A percentile compares a stretch with the other conserved stretches of the same genome.
Evolutionary conservation across 2,113 vertebrate species (phyloP).

Genomic region (Illadopsis cleaveri): DNA sequence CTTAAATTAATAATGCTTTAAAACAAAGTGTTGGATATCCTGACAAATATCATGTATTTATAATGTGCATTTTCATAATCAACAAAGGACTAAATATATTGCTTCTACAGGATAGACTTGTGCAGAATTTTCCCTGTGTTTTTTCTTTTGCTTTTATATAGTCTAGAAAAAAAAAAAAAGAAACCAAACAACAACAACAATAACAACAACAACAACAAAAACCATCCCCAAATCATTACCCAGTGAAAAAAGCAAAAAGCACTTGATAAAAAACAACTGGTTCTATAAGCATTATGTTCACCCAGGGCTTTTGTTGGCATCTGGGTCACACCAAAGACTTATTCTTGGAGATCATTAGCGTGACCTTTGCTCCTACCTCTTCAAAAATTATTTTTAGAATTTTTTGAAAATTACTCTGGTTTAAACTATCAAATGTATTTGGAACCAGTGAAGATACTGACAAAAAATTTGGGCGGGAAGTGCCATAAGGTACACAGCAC

Average conservation of each 20-base stretch:
- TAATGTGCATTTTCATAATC: neutral
- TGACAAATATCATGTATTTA: neutral
- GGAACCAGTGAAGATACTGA: neutral
- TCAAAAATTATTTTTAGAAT: neutral
- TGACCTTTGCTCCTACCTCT: neutral
- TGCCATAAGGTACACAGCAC: neutral
- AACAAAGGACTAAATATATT: neutral
- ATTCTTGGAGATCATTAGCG: neutral
- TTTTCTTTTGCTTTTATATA: neutral
- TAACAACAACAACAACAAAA: neutral
- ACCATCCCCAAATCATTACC: neutral
- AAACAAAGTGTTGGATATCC: neutral
- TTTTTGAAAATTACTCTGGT: neutral
- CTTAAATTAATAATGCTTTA: neutral
- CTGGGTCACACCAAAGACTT: neutral
- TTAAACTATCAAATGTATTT: neutral
- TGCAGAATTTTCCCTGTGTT: neutral
- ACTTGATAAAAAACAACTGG: neutral
- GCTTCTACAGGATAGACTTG: neutral
- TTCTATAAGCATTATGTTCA: neutral
- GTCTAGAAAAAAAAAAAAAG: fast-evolving
- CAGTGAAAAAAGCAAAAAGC: neutral
- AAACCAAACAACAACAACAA: neutral
- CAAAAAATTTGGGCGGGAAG: neutral
- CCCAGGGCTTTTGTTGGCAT: neutral